Percentiles rank a stretch among this genome's conserved stretches.
Evolutionary conservation across 2,888 invertebrate genomes (phyloP).

Genomic region (Philopedon plagiatum): DNA sequence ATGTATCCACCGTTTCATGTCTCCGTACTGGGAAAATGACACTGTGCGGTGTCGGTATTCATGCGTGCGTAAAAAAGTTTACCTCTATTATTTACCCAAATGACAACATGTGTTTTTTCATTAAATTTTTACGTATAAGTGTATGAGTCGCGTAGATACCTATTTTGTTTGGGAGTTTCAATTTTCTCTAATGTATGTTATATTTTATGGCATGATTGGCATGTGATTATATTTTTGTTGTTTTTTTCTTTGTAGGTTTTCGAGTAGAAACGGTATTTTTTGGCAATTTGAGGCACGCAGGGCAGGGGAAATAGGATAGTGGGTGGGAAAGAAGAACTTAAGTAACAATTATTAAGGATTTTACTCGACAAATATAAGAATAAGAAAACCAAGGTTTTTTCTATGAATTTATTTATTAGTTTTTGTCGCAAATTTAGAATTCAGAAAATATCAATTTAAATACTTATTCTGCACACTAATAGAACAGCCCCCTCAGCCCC

Average conservation of each 20-base stretch:
- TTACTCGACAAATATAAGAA: too few relatives aligned
- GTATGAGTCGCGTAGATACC: conserved; percentile 7
- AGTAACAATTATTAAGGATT: too few relatives aligned
- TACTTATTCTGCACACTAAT: too few relatives aligned
- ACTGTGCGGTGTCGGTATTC: conserved; percentile 42
- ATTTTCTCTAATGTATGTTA: conserved; percentile 3
- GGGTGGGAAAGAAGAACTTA: too few relatives aligned
- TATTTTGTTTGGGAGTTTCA: conserved; percentile 12
- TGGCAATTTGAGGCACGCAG: not conserved
- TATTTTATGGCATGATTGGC: not conserved
- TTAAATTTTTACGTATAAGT: conserved; percentile 39
- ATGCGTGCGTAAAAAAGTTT: conserved; percentile 46
- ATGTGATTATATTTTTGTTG: conserved; percentile 14
- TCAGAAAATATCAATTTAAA: too few relatives aligned
- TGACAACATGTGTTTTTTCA: conserved; percentile 39
- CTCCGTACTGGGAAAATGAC: conserved; percentile 40
- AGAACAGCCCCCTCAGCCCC: too few relatives aligned
- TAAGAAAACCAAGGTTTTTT: too few relatives aligned
- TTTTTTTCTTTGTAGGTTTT: not conserved
- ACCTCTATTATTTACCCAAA: conserved; percentile 44
- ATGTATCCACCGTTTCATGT: conserved; percentile 36
- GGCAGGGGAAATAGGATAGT: too few relatives aligned
- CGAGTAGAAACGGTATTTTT: conserved; percentile 13
- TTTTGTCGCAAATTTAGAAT: too few relatives aligned
- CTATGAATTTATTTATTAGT: too few relatives aligned